These are phyloP conservation scores for Anolis sagrei DNA, from an alignment of 2,113 vertebrate species.

Conservation along the genomic window DNA sequence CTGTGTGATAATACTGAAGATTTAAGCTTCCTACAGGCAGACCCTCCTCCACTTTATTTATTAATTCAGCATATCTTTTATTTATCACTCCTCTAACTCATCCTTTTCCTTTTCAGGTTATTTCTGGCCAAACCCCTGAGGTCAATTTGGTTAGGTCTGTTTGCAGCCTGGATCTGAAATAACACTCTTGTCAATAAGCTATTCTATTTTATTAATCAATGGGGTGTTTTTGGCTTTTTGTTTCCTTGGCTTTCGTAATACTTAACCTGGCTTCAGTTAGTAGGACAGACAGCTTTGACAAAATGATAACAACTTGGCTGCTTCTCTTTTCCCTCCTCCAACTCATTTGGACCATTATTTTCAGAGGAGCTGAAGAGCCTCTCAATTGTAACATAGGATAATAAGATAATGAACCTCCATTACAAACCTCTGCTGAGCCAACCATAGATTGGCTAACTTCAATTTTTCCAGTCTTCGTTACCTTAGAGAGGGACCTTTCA, in stretches of 20 bases:
- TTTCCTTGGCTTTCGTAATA: conserved; percentile 61
- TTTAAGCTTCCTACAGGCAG: background rate
- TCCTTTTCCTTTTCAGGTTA: conserved; percentile 70
- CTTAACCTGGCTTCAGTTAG: conserved; percentile 60
- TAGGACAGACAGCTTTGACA: conserved; percentile 20
- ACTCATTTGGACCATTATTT: conserved; percentile 6
- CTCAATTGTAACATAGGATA: conserved; percentile 30
- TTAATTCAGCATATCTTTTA: conserved; percentile 51
- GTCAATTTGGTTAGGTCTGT: conserved; percentile 71
- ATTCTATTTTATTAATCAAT: conserved; percentile 68
- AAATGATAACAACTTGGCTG: conserved; percentile 18
- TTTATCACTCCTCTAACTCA: conserved; percentile 55
- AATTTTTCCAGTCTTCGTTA: conserved; percentile 6
- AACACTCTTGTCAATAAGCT: conserved; percentile 66
- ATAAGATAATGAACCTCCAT: conserved; percentile 1
- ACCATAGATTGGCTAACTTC: background rate
- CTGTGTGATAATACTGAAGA: background rate
- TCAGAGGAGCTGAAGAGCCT: background rate
- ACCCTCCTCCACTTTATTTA: too few relatives aligned
- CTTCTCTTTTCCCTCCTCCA: background rate
- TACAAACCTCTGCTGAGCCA: background rate
- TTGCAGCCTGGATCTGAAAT: conserved; percentile 68
- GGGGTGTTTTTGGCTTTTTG: conserved; percentile 59
- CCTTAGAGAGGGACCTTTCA: background rate
- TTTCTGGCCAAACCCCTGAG: conserved; percentile 72